Base-by-base conservation (phyloP, 64 coral and sea anemone species). In the Stichodactyla helianthus region DNA sequence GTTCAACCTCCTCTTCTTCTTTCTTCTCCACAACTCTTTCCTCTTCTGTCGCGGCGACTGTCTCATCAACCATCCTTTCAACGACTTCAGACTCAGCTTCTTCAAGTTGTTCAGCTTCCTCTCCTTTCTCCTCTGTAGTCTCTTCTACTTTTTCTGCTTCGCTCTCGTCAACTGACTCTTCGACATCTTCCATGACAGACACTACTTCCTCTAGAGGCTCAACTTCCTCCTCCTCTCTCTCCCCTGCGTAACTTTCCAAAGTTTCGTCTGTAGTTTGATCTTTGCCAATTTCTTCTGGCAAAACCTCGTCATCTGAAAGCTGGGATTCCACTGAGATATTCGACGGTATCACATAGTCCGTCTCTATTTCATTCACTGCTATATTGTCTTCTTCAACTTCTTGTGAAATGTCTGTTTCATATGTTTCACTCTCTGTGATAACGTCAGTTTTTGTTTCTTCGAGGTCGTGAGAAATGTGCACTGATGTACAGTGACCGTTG, bases 71-170 rank as follows among this genome's bases (percentile, higher is more conserved):
- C 27, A 12, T 79, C 50, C 50, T 28, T 79, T 81, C 78, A 14
- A 52, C 50, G 5, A 17, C 52, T 53, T 81, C 78, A 8, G 26
- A 14, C 1, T 18, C 78, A 81, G 52, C 35, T 52, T 54, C 51
- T 52, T 51, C 78, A 82, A 5, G 44, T 52, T 50, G 78, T 52
- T 55, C 52, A 60, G 19, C 83, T 35, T 84, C 55, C 16, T 55
- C 55, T 62, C 54, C 53, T 23, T 11, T 44, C 35, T 44, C 56
- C 18, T 83, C 50, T 53, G 20, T 51, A 16, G 53, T 55, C 17
- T 83, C 82, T 63, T 65, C 59, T 50, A 20, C 64, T 83, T 89
- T 56, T 59, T 89, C 59, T 71, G 14, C 55, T 23, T 85, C 89
- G 79, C 56, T 52, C 76, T 56, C 82, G 16, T 57, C 52, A 56